A percentile compares a stretch with the other conserved stretches of the same genome.
Conservation (phyloP, 1,140 invertebrate genomes). For the Lucilia sericata region DNA sequence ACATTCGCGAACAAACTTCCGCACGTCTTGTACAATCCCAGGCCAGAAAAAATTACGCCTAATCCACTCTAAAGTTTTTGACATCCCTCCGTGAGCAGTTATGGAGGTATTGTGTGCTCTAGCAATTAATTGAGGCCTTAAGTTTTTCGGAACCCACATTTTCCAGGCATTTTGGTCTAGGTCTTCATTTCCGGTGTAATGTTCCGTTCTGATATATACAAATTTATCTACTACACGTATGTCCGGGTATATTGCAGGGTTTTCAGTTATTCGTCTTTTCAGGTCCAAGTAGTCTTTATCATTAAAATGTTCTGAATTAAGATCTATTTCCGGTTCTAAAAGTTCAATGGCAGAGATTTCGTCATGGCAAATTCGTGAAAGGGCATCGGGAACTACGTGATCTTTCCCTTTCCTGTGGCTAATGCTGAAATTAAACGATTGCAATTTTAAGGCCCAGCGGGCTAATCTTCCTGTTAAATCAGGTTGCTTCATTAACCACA, state of each 20-base stretch:
- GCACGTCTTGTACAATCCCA: constrained; percentile 33
- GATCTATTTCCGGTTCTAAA: too few relatives aligned
- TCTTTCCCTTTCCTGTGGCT: constrained; percentile 57
- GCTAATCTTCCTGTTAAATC: constrained; percentile 58
- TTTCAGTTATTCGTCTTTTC: background rate
- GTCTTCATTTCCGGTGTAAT: background rate
- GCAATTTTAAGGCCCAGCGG: constrained; percentile 49
- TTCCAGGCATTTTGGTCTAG: constrained; percentile 41
- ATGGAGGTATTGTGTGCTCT: constrained; percentile 37
- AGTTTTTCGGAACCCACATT: constrained; percentile 44
- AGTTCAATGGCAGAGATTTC: background rate
- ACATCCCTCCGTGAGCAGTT: constrained; percentile 5
- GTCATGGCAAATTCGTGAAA: constrained; percentile 38
- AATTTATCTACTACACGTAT: background rate
- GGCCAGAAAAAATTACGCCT: constrained; percentile 48
- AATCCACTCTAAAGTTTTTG: constrained; percentile 45
- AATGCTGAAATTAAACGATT: constrained; percentile 57
- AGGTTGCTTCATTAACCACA: constrained; percentile 59
- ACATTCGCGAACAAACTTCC: constrained; percentile 38
- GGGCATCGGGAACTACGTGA: constrained; percentile 53
- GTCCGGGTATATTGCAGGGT: constrained; percentile 19
- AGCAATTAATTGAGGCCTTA: constrained; percentile 14
- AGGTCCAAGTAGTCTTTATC: background rate
- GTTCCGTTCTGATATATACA: constrained; percentile 44
- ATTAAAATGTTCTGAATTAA: constrained; percentile 28